phyloP scores from a whole-genome alignment of 2,797 vertebrate species.

The Oceanodroma leucorhoa region DNA sequence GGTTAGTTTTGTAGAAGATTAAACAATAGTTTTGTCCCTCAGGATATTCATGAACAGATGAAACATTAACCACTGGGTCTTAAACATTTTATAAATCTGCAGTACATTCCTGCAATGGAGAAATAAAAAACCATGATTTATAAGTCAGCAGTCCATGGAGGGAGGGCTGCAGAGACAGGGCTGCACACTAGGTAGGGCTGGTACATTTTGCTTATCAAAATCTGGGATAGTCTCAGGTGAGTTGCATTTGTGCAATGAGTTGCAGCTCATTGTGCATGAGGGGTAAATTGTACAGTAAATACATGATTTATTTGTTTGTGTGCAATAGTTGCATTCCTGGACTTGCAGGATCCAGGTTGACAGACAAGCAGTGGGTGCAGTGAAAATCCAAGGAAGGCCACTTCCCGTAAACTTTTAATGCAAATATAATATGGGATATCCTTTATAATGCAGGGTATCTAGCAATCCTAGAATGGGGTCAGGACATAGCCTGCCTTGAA shows the following conservation, averaged over 20 bases:
- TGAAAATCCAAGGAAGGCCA: not conserved
- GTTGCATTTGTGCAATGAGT: not conserved
- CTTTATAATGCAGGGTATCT: not conserved
- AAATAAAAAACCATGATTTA: conserved; percentile 64
- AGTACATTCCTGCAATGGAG: not conserved
- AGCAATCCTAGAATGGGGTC: not conserved
- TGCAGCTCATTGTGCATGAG: not conserved
- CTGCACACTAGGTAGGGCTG: not conserved
- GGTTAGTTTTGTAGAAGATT: conserved; percentile 69
- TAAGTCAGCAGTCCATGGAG: not conserved
- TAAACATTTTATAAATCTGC: conserved; percentile 42
- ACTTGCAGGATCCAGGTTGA: not conserved
- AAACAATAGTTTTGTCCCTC: conserved; percentile 69
- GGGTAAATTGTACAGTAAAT: not conserved
- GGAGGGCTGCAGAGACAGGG: not conserved
- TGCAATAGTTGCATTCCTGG: not conserved
- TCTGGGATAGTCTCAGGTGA: not conserved
- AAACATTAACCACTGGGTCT: conserved; percentile 59
- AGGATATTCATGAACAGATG: conserved; percentile 63
- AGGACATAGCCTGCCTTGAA: not conserved
- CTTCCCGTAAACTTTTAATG: not conserved
- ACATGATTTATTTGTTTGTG: not conserved
- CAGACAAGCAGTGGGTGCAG: not conserved
- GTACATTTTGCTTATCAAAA: not conserved
- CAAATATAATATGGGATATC: not conserved